These are phyloP conservation scores for Melanocharis versteri DNA, from an alignment of 2,113 vertebrate genomes.

Conservation along the genomic window DNA sequence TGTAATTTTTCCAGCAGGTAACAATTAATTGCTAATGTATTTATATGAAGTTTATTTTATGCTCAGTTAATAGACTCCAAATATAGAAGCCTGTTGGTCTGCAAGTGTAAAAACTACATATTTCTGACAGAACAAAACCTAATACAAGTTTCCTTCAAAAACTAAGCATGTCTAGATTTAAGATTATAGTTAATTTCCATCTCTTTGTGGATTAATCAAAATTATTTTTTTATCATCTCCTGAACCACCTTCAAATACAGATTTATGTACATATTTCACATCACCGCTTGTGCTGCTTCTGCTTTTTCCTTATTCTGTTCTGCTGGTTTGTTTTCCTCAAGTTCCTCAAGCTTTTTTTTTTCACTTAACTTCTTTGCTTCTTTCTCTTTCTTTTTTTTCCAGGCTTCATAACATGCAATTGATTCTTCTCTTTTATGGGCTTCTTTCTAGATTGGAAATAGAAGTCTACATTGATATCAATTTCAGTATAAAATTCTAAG, in stretches of 20 bases:
- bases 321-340: conserved; percentile 69
- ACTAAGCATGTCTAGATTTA: neutral
- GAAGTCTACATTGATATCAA: neutral
- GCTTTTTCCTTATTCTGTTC: conserved; percentile 77
- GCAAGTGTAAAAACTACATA: neutral
- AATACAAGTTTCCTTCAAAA: neutral
- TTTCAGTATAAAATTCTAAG: neutral
- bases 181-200: neutral
- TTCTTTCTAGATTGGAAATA: conserved; percentile 57
- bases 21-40: neutral
- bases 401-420: conserved; percentile 84
- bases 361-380: conserved; percentile 74
- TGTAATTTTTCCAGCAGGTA: neutral
- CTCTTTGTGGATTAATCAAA: neutral
- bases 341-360: conserved; percentile 72
- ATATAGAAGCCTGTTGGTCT: neutral
- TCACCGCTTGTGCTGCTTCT: conserved; percentile 79
- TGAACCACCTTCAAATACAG: neutral
- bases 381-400: conserved; percentile 86
- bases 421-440: conserved; percentile 81
- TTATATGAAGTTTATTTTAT: neutral
- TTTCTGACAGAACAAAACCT: neutral
- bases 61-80: neutral
- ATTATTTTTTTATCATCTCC: neutral
- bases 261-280: neutral